These are phyloP conservation scores for Cichladusa arquata DNA, from an alignment of 2,113 vertebrate species.

Conservation along the genomic window DNA sequence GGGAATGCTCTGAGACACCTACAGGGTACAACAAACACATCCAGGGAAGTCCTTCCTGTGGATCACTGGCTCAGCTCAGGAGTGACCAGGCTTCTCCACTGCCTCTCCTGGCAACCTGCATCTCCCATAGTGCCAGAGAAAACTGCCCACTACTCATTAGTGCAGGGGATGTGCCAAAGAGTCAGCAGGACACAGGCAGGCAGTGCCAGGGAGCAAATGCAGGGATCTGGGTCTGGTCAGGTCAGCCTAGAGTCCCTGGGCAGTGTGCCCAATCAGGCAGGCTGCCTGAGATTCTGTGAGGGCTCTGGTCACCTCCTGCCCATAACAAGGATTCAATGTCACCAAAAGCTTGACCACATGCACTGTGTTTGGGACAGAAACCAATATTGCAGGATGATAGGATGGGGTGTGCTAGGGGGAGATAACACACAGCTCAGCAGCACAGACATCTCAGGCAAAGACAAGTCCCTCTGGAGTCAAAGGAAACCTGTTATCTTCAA, in stretches of 20 bases:
- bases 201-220: fast-evolving
- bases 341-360: background rate
- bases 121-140: background rate
- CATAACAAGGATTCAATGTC: background rate
- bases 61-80: background rate
- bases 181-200: background rate
- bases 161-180: background rate
- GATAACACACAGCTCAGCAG: background rate
- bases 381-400: background rate
- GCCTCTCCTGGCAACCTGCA: background rate
- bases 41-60: background rate
- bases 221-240: background rate
- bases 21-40: background rate
- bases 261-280: background rate
- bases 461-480: background rate
- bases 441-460: background rate
- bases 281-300: background rate
- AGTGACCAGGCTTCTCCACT: background rate
- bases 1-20: background rate
- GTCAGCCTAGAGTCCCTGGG: background rate
- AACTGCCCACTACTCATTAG: background rate
- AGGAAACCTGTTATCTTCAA: slow-evolving; percentile 19
- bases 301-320: background rate
- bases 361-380: background rate
- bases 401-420: background rate